Base-by-base conservation (phyloP, 53 echinoderm and acorn worm species). In the Antedon mediterranea region DNA sequence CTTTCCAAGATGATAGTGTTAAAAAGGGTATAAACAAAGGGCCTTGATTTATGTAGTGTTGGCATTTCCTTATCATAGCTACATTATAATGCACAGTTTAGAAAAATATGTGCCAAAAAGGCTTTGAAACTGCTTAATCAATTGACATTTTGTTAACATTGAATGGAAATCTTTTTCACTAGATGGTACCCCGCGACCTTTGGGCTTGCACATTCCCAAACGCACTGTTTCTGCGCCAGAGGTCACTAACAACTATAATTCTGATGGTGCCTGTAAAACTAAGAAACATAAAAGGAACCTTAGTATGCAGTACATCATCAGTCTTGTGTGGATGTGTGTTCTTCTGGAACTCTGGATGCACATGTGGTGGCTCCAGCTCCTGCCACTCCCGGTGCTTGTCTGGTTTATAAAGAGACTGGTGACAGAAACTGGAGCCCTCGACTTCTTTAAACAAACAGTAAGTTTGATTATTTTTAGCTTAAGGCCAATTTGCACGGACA, bases 311-410 rank as follows among this genome's bases (percentile, higher is more conserved):
- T 94, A 89, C 83, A 85, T 94, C 72, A 85, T 89, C 30, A 89
- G 85, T 13, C 72, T 94, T 44, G 71, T 89, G 29, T 86, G 89
- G 83, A 87, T 88, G 11, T 94, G 95, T 84, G 85, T 91, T 13
- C 71, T 92, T 32, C 82, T 94, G 29, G 79, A 85, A 75, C 82
- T 94, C 31, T 94, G 91, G 87, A 89, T 94, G 83, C 89, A 94
- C 31, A 86, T 94, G 85, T 81, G 87, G 3, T 76, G 85, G 32
- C 78, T 91, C 0, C 84, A 92, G 80, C 83, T 92, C 23, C 85
- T 92, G 28, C 95, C 95, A 0, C 87, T 94, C 34, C 92, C 89
- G 20, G 78, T 94, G 18, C 81, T 75, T 0, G 81, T 89, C 75
- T 94, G 89, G 87, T 72, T 94, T 30, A 74, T 85, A 31, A 94